Base-by-base conservation (phyloP, 37 sponge, comb jelly and placozoan species). In the Halichondria panicea region DNA sequence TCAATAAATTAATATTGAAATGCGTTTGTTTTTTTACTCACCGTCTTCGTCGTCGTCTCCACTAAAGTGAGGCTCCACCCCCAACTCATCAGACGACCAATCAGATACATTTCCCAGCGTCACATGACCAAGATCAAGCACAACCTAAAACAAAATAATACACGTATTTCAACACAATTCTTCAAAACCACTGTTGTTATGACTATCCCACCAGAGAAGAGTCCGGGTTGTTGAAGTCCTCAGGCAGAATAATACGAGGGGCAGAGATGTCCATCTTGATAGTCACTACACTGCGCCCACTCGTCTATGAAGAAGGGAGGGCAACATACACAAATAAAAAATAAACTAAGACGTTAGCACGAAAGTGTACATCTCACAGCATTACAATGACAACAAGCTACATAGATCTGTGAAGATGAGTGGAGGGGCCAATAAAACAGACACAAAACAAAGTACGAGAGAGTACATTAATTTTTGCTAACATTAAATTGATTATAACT, bases 51-150 rank as follows among this genome's bases (percentile, higher is more conserved):
- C 74, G 45, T 52, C 48, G 13, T 89, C 43, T 1, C 39, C 50
- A 25, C 30, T 42, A 9, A 54, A 21, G 12, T 21, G 21, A 37
- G 45, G 43, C 25, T 41, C 41, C 67, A 64, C 12, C 13, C 21
- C 48, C 43, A 36, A 19, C 35, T 64, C 44, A 6, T 62, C 83
- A 31, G 40, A 58, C 50, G 84, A 82, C 79, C 65, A 82, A 66
- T 73, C 70, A 32, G 75, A 54, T 18, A 80, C 77, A 76, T 79
- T 92, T 31, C 48, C 63, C 57, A 88, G 80, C 1, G 70, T 66
- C 77, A 93, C 63, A 67, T 93, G 87, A 84, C 94, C 94, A 48
- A 93, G 72, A 70, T 93, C 87, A 53, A 93, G 38, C 27, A 93
- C 81, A 31, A 93, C 88, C 94, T 93, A 41, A 9, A 74, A 12